A percentile compares a stretch with the other conserved stretches of the same genome.
Conservation (phyloP, 2,113 vertebrate genomes). For the Anoplopoma fimbria region DNA sequence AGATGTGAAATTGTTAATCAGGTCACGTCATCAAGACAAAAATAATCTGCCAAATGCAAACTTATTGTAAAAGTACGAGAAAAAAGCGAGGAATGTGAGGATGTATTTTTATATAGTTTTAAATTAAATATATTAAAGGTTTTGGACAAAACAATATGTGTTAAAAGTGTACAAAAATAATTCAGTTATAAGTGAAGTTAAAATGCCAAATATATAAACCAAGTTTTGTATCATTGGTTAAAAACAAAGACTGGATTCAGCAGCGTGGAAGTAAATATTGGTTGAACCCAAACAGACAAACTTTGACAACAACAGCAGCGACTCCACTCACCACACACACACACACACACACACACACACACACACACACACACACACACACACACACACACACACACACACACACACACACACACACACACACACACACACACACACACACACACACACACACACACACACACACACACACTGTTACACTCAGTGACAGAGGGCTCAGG, state of each 20-base stretch:
- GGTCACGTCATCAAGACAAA: neutral
- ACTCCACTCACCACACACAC: slow-evolving; percentile 1
- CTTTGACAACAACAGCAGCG: neutral
- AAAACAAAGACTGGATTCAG: too few species aligned
- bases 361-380: neutral
- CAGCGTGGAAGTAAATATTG: neutral
- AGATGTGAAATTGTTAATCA: too few species aligned
- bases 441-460: neutral
- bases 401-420: neutral
- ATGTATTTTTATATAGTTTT: too few species aligned
- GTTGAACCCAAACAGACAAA: neutral
- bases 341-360: neutral
- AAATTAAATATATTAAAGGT: too few species aligned
- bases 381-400: neutral
- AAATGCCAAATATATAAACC: too few species aligned
- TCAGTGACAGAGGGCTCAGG: slow-evolving; percentile 72
- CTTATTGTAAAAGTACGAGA: too few species aligned
- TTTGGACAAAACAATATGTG: too few species aligned
- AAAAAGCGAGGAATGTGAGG: neutral
- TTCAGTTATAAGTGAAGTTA: too few species aligned
- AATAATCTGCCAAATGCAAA: neutral
- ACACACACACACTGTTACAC: slow-evolving; percentile 7
- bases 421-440: slow-evolving; percentile 4
- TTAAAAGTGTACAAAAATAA: too few species aligned
- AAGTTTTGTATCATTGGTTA: too few species aligned